Conservation (phyloP, 2,888 invertebrate genomes). For the Strigamia transsilvanica region DNA sequence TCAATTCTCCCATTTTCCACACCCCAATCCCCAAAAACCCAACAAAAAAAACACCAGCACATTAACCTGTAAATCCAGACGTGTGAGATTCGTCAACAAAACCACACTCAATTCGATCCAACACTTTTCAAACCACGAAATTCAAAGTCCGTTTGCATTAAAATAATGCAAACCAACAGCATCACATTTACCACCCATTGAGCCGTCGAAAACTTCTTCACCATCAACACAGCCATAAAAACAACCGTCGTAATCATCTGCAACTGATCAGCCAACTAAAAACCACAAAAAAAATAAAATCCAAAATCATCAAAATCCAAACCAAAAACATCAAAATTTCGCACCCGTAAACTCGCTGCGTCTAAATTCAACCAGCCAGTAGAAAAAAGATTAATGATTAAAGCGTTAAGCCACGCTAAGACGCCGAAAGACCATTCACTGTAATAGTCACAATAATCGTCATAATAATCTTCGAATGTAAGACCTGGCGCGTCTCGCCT, state of each 20-base stretch:
- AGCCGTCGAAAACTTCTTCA: background rate
- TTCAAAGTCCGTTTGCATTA: background rate
- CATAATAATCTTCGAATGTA: no score
- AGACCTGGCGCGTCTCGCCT: no score
- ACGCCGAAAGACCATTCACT: background rate
- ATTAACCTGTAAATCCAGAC: conserved; percentile 10
- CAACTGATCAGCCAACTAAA: background rate
- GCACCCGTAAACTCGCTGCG: conserved; percentile 6
- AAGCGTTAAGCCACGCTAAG: background rate
- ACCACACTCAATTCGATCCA: background rate
- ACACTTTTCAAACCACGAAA: background rate
- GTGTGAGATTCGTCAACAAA: background rate
- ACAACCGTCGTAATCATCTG: background rate
- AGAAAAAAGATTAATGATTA: background rate
- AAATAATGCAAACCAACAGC: background rate
- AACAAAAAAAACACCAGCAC: no score
- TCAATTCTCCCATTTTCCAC: no score
- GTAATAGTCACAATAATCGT: background rate
- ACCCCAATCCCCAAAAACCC: no score
- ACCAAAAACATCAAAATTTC: background rate
- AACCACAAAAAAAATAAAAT: background rate
- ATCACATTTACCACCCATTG: background rate
- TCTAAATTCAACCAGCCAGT: background rate
- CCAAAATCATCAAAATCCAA: background rate
- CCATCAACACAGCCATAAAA: background rate